A percentile compares a stretch with the other conserved stretches of the same genome.
Conservation (phyloP, 2,888 invertebrate genomes). For the Craniophora ligustri region DNA sequence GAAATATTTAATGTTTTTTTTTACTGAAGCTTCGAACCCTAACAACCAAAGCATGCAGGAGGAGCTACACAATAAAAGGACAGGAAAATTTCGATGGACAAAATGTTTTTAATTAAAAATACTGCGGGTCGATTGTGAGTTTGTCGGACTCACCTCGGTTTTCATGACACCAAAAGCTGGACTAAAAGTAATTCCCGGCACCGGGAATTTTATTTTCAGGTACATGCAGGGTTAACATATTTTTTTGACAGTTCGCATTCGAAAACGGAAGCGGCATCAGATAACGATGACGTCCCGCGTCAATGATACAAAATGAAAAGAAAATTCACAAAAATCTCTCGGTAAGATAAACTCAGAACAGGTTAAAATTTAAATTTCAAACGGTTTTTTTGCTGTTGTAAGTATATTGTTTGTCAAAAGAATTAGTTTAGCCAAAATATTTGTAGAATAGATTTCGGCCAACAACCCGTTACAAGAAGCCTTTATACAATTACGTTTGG, state of each 20-base stretch:
- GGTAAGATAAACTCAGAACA: not conserved
- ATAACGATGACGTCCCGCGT: constrained; percentile 40
- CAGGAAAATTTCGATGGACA: constrained; percentile 53
- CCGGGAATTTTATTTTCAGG: constrained; percentile 61
- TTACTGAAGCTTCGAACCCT: no score
- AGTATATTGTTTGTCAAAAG: no score
- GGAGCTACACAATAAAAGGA: constrained; percentile 45
- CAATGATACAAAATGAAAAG: constrained; percentile 32
- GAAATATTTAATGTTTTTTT: not conserved
- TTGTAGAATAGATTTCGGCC: constrained; percentile 5
- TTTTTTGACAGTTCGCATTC: constrained; percentile 32
- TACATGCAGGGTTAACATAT: constrained; percentile 47
- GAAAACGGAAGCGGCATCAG: constrained; percentile 27
- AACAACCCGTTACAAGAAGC: constrained; percentile 13
- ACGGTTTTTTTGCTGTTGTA: not conserved
- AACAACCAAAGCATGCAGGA: constrained; percentile 4
- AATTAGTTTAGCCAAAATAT: not conserved
- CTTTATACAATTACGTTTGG: constrained; percentile 26
- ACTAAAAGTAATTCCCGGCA: constrained; percentile 63
- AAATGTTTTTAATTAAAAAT: constrained; percentile 74
- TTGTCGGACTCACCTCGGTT: constrained; percentile 60
- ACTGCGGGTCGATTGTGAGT: constrained; percentile 61
- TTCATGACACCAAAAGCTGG: constrained; percentile 64
- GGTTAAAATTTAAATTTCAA: constrained; percentile 2
- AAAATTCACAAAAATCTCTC: not conserved